Evolutionary conservation across 92 coral and sea anemone species (phyloP).

Genomic region (Parazoanthus darwini): DNA sequence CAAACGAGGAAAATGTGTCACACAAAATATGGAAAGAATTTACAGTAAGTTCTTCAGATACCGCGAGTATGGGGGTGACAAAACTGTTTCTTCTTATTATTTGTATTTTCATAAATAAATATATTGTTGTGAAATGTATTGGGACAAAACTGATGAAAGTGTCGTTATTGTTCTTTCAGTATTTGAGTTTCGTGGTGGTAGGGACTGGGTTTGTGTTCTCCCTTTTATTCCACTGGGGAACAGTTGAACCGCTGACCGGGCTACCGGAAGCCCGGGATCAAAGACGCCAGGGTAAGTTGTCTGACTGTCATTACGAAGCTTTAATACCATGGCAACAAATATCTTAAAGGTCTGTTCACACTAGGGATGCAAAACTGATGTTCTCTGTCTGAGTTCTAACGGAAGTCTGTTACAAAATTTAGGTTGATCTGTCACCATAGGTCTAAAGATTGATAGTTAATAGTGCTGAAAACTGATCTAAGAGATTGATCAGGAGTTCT

Average conservation of each 20-base stretch:
- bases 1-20: constrained; percentile 52
- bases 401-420: no score
- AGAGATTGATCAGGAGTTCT: no score
- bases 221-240: constrained; percentile 76
- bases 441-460: no score
- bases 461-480: no score
- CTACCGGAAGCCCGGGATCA: neutral
- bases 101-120: no score
- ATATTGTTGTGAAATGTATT: no score
- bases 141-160: neutral
- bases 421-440: no score
- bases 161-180: constrained; percentile 41
- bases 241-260: constrained; percentile 57
- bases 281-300: constrained; percentile 12
- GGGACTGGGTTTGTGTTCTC: constrained; percentile 71
- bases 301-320: no score
- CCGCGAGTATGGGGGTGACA: neutral
- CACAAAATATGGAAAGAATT: constrained; percentile 58
- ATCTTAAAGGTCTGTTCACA: neutral
- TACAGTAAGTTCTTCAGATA: constrained; percentile 47
- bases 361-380: neutral
- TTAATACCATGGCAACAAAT: neutral
- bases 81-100: neutral
- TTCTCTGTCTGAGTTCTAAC: no score
- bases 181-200: constrained; percentile 65